A percentile compares a stretch with the other conserved stretches of the same genome.
These are phyloP conservation scores for Asteroscopus sphinx DNA, from an alignment of 2,888 invertebrate genomes.

Conservation along the genomic window DNA sequence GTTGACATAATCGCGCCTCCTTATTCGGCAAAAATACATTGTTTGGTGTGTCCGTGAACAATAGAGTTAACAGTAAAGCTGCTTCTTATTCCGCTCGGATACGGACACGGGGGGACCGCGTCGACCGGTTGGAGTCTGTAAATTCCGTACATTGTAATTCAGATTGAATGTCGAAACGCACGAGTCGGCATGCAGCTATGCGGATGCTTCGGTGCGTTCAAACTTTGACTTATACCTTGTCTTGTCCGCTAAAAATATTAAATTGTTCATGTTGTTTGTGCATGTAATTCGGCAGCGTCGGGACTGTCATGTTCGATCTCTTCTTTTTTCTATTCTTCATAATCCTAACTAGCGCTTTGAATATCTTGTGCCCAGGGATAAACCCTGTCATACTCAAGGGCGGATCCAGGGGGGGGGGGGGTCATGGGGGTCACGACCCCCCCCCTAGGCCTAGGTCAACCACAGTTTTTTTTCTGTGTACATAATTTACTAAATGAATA, in stretches of 20 bases:
- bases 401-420: no score
- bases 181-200: slow-evolving; percentile 85
- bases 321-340: no score
- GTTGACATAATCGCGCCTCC: slow-evolving; percentile 87
- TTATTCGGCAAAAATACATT: slow-evolving; percentile 88
- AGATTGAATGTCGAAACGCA: slow-evolving; percentile 85
- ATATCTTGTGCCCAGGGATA: no score
- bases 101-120: slow-evolving; percentile 71
- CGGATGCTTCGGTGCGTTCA: slow-evolving; percentile 70
- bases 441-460: no score
- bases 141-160: slow-evolving; percentile 87
- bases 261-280: background rate
- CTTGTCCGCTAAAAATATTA: slow-evolving; percentile 7
- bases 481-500: no score
- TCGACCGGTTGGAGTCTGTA: slow-evolving; percentile 76
- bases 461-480: no score
- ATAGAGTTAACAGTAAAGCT: slow-evolving; percentile 87
- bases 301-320: no score
- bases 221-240: slow-evolving; percentile 50
- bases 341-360: no score
- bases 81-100: slow-evolving; percentile 88
- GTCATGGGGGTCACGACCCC: no score
- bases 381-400: no score
- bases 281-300: no score
- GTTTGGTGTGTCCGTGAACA: slow-evolving; percentile 84